Percentiles rank a stretch among this genome's conserved stretches.
These are phyloP conservation scores for Sialis fuliginosa DNA, from an alignment of 2,888 invertebrate genomes.

Conservation along the genomic window DNA sequence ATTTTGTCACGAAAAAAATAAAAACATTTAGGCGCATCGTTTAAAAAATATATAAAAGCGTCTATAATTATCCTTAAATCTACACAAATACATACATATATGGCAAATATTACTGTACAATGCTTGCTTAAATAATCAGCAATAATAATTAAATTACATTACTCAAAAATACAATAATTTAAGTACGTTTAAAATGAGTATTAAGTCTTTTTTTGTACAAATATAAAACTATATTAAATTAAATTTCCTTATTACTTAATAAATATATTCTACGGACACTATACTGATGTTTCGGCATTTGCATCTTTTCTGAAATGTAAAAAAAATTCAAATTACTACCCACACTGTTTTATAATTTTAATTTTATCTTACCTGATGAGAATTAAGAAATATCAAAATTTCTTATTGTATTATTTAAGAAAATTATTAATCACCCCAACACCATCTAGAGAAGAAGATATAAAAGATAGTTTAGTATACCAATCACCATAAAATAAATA, in stretches of 20 bases:
- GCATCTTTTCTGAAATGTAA: constrained; percentile 24
- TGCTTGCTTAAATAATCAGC: neutral
- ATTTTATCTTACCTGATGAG: neutral
- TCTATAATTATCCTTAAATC: too few species aligned
- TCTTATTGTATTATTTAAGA: neutral
- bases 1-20: too few species aligned
- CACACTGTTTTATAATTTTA: neutral
- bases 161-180: constrained; percentile 6
- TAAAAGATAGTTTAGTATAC: neutral
- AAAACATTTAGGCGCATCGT: too few species aligned
- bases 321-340: neutral
- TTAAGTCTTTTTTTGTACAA: too few species aligned
- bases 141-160: neutral
- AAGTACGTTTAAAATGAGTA: too few species aligned
- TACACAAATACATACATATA: too few species aligned
- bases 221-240: too few species aligned
- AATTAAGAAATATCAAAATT: constrained; percentile 2
- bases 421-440: constrained; percentile 22
- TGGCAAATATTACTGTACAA: too few species aligned
- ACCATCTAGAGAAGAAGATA: constrained; percentile 20
- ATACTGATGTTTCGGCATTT: constrained; percentile 28
- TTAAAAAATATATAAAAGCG: too few species aligned
- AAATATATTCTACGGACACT: constrained; percentile 11
- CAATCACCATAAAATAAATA: constrained; percentile 1
- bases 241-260: too few species aligned